Conservation (phyloP, 2,113 vertebrate genomes). For the Ginglymostoma cirratum region DNA sequence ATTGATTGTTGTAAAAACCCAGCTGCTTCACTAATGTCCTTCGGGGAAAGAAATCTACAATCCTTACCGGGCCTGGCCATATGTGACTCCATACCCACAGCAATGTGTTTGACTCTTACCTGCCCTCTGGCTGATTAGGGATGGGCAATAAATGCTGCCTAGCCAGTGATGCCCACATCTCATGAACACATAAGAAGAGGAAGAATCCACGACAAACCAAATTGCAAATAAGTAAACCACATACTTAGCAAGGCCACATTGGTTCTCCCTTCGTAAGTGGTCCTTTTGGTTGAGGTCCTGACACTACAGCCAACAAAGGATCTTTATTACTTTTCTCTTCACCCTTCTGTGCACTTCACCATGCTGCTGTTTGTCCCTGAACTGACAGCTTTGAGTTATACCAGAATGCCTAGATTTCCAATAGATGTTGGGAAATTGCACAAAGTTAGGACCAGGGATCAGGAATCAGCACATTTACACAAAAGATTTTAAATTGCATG, state of each 20-base stretch:
- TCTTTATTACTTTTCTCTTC: background rate
- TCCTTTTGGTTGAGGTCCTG: background rate
- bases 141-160: too few relatives aligned
- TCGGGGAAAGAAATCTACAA: too few relatives aligned
- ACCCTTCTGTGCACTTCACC: background rate
- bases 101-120: too few relatives aligned
- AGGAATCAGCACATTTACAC: too few relatives aligned
- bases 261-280: too few relatives aligned
- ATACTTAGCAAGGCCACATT: background rate
- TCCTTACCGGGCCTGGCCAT: too few relatives aligned
- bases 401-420: background rate
- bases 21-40: too few relatives aligned
- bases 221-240: background rate
- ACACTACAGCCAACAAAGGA: background rate
- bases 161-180: too few relatives aligned
- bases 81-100: too few relatives aligned
- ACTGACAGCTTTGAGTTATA: background rate
- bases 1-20: too few relatives aligned
- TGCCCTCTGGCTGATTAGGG: too few relatives aligned
- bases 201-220: background rate
- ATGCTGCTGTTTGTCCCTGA: background rate
- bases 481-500: background rate
- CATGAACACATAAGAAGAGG: background rate
- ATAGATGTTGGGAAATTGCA: background rate
- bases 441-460: background rate